Evolutionary conservation across 2,113 vertebrate species (phyloP).

Genomic region (Cololabis saira): DNA sequence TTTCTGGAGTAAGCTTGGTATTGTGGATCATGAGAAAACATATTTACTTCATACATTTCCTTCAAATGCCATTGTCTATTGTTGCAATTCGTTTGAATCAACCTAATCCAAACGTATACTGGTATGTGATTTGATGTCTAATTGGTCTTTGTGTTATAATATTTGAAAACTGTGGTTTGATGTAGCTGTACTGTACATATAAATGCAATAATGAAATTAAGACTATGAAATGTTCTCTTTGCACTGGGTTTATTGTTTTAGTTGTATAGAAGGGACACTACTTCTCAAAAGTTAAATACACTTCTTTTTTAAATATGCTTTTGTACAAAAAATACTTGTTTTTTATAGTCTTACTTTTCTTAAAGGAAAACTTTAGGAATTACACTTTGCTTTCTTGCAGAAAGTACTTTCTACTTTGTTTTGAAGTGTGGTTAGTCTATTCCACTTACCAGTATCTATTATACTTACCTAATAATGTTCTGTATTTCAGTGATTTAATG

Average conservation of each 20-base stretch:
- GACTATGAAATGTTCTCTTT: slow-evolving; percentile 75
- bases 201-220: slow-evolving; percentile 46
- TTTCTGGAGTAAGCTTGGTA: background rate
- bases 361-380: slow-evolving; percentile 7
- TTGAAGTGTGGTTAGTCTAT: background rate
- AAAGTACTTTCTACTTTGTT: background rate
- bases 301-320: slow-evolving; percentile 26
- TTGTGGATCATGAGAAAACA: background rate
- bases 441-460: background rate
- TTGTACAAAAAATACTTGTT: slow-evolving; percentile 34
- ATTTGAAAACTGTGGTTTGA: slow-evolving; percentile 25
- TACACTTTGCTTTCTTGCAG: background rate
- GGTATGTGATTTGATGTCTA: background rate
- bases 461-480: background rate
- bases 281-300: slow-evolving; percentile 35
- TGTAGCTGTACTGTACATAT: slow-evolving; percentile 52
- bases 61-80: background rate
- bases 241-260: slow-evolving; percentile 75
- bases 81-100: background rate
- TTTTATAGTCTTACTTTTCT: slow-evolving; percentile 32
- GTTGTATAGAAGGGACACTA: slow-evolving; percentile 71
- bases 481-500: background rate
- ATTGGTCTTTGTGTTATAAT: background rate
- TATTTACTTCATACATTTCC: background rate
- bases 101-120: background rate